A percentile compares a stretch with the other conserved stretches of the same genome.
Evolutionary conservation across 1,140 invertebrate genomes (phyloP).

Genomic region (Drosophila busckii): DNA sequence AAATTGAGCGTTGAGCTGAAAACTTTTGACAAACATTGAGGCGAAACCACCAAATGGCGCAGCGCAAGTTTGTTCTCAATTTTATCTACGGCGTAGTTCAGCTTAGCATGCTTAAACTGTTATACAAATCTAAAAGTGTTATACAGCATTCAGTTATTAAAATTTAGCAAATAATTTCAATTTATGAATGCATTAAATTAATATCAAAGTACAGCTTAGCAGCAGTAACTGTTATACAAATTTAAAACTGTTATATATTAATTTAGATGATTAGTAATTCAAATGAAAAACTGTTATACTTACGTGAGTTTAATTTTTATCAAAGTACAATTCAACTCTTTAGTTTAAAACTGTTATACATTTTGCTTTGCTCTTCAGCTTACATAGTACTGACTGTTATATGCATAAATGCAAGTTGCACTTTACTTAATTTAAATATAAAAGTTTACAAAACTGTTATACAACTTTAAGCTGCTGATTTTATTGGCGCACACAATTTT

Average conservation of each 20-base stretch:
- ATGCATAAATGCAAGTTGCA: too few species aligned
- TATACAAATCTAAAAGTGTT: neutral
- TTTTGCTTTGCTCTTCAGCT: too few species aligned
- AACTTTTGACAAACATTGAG: conserved; percentile 31
- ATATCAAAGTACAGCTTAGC: too few species aligned
- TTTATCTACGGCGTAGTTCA: neutral
- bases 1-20: conserved; percentile 35
- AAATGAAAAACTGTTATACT: neutral
- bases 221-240: too few species aligned
- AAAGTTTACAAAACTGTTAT: too few species aligned
- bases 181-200: too few species aligned
- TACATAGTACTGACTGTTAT: too few species aligned
- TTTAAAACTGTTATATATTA: too few species aligned
- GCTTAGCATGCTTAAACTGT: neutral
- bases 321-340: neutral
- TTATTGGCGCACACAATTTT: conserved; percentile 10
- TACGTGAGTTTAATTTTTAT: neutral
- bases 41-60: conserved; percentile 10
- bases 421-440: too few species aligned
- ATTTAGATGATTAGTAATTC: too few species aligned
- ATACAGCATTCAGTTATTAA: too few species aligned
- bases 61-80: neutral
- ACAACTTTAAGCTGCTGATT: neutral
- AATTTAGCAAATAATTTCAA: too few species aligned
- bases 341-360: neutral